A percentile compares a stretch with the other conserved stretches of the same genome.
Conservation (phyloP, 1,140 invertebrate genomes). For the Mylabris phalerata region DNA sequence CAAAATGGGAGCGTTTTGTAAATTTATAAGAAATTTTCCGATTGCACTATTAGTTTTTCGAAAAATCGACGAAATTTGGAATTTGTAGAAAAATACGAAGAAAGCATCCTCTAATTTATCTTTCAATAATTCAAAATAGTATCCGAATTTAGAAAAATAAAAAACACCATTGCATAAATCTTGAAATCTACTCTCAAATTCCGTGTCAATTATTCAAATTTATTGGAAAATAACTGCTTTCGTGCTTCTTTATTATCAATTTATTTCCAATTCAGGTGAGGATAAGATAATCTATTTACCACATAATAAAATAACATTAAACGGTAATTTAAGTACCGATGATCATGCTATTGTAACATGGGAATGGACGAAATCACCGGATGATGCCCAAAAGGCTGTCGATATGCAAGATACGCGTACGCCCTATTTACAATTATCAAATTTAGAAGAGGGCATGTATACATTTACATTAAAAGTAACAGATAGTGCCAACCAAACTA, state of each 20-base stretch:
- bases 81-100: too few relatives aligned
- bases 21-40: too few relatives aligned
- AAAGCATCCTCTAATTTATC: too few relatives aligned
- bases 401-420: constrained; percentile 92
- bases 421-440: constrained; percentile 70
- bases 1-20: too few relatives aligned
- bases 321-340: constrained; percentile 85
- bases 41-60: too few relatives aligned
- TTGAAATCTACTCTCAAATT: too few relatives aligned
- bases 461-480: constrained; percentile 90
- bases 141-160: too few relatives aligned
- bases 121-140: too few relatives aligned
- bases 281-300: constrained; percentile 87
- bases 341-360: constrained; percentile 87
- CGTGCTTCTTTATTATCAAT: background rate
- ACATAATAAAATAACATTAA: constrained; percentile 79
- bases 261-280: constrained; percentile 50
- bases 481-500: constrained; percentile 79
- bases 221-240: background rate
- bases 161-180: too few relatives aligned
- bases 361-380: constrained; percentile 89
- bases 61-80: too few relatives aligned
- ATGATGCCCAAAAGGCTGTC: constrained; percentile 79
- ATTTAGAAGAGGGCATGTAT: constrained; percentile 89
- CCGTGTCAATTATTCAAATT: too few relatives aligned